Base-by-base conservation (phyloP, 2,113 vertebrate species). In the Glaucidium brasilianum region DNA sequence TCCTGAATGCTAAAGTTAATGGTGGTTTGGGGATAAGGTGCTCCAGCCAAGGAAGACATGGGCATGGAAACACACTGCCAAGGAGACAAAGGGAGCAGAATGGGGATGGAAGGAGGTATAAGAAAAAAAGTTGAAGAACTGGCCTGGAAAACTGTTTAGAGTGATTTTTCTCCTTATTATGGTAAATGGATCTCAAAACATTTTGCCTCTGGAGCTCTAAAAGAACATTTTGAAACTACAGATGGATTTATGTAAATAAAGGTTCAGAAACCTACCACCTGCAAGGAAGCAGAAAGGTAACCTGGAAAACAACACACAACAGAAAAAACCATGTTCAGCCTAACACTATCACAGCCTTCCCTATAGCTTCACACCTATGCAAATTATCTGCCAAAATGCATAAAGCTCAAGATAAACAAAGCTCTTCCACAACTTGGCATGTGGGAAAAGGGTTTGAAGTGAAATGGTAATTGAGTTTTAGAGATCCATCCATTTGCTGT, bases 391-490 rank as follows among this genome's bases (percentile, higher is more conserved):
- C 90, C 92, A 93, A 93, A 76, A 88, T 34, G 69, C 85, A 72
- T 84, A 92, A 96, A 89, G 30, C 95, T 96, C 85, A 95, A 94
- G 91, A 87, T 66, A 96, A 95, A 97, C 94, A 97, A 91, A 97
- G 75, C 69, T 91, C 73, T 92, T 96, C 86, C 69, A 90, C 79
- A 66, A 55, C 69, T 63, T 95, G 86, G 95, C 96, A 92, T 91
- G 74, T 2, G 2, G 78, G 63, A 90, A 78, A 96, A 93, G 56
- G 88, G 87, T 72, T 83, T 86, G 82, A 94, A 71, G 87, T 95
- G 87, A 92, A 96, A 91, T 72, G 90, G 84, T 94, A 96, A 96
- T 95, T 95, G 97, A 96, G 92, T 95, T 97, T 96, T 93, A 95
- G 91, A 89, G 94, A 85, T 74, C 85, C 85, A 95, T 95, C 95